Base-by-base conservation (phyloP, 1,140 invertebrate species). In the Drosophila pseudoobscura region DNA sequence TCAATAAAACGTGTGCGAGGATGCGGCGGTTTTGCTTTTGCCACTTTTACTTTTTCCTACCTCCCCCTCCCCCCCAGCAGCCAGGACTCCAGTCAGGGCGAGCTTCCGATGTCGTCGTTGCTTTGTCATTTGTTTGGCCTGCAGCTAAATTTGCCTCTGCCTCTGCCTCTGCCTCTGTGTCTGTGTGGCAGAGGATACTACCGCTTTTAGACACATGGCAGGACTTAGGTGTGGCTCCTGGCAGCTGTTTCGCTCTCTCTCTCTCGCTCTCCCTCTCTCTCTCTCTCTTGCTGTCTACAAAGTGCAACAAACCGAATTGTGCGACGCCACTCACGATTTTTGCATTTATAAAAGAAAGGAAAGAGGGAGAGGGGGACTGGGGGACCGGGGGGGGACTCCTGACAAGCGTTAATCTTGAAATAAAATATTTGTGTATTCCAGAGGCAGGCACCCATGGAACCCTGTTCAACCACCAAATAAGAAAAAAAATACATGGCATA, bases 121-220 rank as follows among this genome's bases (percentile, higher is more conserved):
- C 78, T 88, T 89, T 88, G 83, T 88, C 78, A 88, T 83, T 88
- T 83, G 83, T 88, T 88, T 88, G 68, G 83, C 83, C 84, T 82
- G 83, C 83, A 88, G 83, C 83, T 83, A 87, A 88, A 88, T 83
- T 88, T 82, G 83, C 83, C 65, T 87, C 69, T 71, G 3, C 11
- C 3, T 39, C 4, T n/a, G 82, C 35, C 35, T 13, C 3, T 9
- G 3, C 11, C 3, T 39, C 4, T 35, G 3, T 39, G 9, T 11
- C 3, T 11, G 3, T 79, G 29, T 51, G 6, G 4, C 35, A 39
- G 11, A 13, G 35, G 35, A 7, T 20, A 24, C 24, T 17, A 22
- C 51, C 51, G 24, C 9, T 20, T 44, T 26, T 47, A 62, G 13
- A 39, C 41, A 75, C 50, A 61, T 56, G 49, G 46, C 70, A 68